A percentile compares a stretch with the other conserved stretches of the same genome.
These are phyloP conservation scores for Poecilobothrus nobilitatus DNA, from an alignment of 2,888 invertebrate species.

Conservation along the genomic window DNA sequence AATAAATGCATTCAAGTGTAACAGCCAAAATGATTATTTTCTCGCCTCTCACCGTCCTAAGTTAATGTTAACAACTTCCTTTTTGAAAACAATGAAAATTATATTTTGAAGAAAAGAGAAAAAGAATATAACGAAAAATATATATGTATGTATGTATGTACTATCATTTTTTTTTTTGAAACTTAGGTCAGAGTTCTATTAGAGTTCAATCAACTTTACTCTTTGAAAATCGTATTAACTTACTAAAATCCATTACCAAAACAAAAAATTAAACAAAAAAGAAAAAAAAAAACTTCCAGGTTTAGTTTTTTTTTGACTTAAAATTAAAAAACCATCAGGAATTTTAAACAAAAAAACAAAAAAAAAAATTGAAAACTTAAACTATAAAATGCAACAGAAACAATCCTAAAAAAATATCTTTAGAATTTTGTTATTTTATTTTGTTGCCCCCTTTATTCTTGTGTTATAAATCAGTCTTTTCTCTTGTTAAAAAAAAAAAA, in stretches of 20 bases:
- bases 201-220: neutral
- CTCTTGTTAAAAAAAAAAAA: no score
- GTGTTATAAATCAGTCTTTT: no score
- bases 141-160: no score
- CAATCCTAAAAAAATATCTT: no score
- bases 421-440: no score
- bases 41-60: neutral
- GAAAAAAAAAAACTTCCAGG: neutral
- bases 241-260: neutral
- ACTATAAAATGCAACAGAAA: no score
- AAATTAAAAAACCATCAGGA: no score
- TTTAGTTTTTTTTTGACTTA: neutral
- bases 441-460: no score
- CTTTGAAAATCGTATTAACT: neutral
- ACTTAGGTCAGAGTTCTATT: conserved; percentile 1
- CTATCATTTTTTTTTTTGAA: neutral
- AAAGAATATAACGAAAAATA: neutral
- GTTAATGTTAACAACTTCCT: conserved; percentile 6
- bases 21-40: conserved; percentile 1
- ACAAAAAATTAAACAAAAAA: no score
- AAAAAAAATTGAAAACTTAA: no score
- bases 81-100: neutral
- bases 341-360: no score
- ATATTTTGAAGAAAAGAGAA: no score
- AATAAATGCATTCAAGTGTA: neutral